Conservation (phyloP, 2,113 vertebrate genomes). For the Macrotus californicus region DNA sequence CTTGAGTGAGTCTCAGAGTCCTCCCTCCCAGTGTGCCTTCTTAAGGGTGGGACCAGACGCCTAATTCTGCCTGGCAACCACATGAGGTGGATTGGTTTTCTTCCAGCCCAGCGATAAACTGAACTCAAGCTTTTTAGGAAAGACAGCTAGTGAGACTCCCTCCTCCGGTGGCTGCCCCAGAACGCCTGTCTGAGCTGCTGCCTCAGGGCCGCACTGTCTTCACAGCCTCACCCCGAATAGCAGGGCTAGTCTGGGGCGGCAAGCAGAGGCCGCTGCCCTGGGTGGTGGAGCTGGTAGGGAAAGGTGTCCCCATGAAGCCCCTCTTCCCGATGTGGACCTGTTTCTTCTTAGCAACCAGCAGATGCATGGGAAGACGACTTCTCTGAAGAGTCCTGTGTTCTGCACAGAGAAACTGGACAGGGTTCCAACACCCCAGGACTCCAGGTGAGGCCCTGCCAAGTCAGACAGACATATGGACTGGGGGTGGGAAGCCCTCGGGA, state of each 20-base stretch:
- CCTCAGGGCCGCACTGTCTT: neutral
- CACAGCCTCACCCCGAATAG: neutral
- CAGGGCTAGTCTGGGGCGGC: neutral
- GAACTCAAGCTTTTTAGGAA: neutral
- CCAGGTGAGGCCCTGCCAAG: conserved; percentile 67
- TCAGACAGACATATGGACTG: neutral
- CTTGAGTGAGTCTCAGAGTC: neutral
- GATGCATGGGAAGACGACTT: conserved; percentile 73
- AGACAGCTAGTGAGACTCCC: neutral
- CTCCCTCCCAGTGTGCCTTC: neutral
- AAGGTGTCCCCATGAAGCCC: neutral
- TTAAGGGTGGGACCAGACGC: neutral
- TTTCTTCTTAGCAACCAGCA: conserved; percentile 65
- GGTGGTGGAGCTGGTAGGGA: neutral
- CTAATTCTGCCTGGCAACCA: neutral
- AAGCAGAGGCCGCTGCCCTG: neutral
- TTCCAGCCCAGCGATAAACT: neutral
- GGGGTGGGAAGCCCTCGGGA: neutral
- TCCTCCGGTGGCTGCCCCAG: accelerated
- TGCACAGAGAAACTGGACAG: conserved; percentile 61
- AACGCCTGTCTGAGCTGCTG: neutral
- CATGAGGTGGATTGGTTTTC: neutral
- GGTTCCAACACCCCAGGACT: conserved; percentile 57
- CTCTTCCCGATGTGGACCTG: neutral
- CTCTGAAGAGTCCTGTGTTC: conserved; percentile 68